Evolutionary conservation across 2,797 vertebrate species (phyloP).

Genomic region (Erithacus rubecula): DNA sequence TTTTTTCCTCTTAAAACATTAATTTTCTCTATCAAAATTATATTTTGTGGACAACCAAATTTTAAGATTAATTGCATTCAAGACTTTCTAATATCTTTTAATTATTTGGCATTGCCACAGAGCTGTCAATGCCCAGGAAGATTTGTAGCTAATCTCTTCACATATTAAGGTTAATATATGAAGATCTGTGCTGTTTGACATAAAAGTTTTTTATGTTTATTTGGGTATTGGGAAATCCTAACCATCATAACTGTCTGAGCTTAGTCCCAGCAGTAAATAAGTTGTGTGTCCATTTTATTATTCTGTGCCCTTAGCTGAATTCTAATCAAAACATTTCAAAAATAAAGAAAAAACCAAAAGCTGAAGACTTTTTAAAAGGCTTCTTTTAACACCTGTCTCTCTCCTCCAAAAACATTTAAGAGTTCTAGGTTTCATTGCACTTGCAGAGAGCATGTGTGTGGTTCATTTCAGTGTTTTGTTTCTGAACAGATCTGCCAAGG

Average conservation of each 20-base stretch:
- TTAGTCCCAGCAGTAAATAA: background rate
- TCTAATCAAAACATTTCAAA: background rate
- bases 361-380: background rate
- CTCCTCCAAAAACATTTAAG: background rate
- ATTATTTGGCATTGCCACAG: background rate
- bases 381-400: background rate
- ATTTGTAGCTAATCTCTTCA: background rate
- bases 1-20: background rate
- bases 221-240: background rate
- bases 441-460: background rate
- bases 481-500: slow-evolving; percentile 83
- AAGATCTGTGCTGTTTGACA: background rate
- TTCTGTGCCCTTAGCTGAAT: background rate
- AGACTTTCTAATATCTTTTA: background rate
- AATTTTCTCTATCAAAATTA: background rate
- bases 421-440: background rate
- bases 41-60: background rate
- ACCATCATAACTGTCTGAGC: background rate
- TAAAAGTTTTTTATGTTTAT: background rate
- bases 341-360: background rate
- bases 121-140: background rate
- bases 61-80: background rate
- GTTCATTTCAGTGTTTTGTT: background rate
- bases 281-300: background rate
- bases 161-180: background rate